Conservation (phyloP, 2,888 invertebrate genomes). For the Leptinotarsa rubiginosa region DNA sequence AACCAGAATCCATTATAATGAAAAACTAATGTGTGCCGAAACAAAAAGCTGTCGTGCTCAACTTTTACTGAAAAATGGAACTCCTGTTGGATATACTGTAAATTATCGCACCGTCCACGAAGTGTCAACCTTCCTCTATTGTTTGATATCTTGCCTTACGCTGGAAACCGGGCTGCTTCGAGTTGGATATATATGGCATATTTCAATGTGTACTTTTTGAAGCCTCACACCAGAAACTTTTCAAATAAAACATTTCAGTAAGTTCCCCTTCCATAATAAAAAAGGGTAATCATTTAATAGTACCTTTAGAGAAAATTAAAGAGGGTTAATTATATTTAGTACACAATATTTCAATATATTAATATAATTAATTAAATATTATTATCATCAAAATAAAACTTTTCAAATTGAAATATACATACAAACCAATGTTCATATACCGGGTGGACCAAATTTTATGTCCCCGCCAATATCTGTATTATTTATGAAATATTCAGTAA, state of each 20-base stretch:
- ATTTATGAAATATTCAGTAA: no score
- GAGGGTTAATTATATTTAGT: background rate
- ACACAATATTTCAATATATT: no score
- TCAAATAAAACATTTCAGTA: background rate
- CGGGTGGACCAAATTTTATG: no score
- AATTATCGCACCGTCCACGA: slow-evolving; percentile 37
- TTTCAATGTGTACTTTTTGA: background rate
- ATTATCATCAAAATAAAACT: no score
- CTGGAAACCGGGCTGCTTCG: slow-evolving; percentile 7
- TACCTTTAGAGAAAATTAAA: background rate
- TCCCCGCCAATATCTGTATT: no score
- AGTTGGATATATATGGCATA: slow-evolving; percentile 5
- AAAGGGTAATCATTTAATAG: background rate
- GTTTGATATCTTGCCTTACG: slow-evolving; percentile 31
- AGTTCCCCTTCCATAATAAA: background rate
- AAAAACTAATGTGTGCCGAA: slow-evolving; percentile 55
- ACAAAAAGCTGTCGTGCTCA: slow-evolving; percentile 53
- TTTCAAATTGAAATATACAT: no score
- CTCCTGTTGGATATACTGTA: slow-evolving; percentile 35
- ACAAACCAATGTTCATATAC: no score
- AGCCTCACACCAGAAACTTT: background rate
- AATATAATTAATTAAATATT: no score
- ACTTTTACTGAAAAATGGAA: slow-evolving; percentile 53
- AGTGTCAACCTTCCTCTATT: slow-evolving; percentile 37
- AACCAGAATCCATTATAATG: slow-evolving; percentile 53